Base-by-base conservation (phyloP, 2,113 vertebrate genomes). In the Corythoichthys haematopterus region DNA sequence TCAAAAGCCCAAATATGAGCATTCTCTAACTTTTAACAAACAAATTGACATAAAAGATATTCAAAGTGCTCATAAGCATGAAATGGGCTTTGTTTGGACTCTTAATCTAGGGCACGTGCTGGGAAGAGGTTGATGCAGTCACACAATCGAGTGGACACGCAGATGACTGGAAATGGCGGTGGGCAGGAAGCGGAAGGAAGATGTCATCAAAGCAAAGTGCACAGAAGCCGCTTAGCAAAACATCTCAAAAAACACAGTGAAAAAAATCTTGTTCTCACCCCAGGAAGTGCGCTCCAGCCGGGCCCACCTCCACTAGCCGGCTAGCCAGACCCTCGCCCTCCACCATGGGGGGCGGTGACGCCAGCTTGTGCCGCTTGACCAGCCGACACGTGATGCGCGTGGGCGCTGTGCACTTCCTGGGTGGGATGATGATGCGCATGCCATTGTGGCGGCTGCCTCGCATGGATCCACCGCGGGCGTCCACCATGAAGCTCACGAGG, bases 401-500 rank as follows among this genome's bases (percentile, higher is more conserved):
- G 69, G 97, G 97, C 0, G 97, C 97, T 0, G 97, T 98, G 83
- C 97, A 99, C 84, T 98, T 99, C 13, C 96, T 94, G 0, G 97
- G 97, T 0, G 97, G 97, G 84, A 99, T 98, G 85, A 99, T 94
- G 69, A 99, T 99, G 75, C 96, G 90, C 96, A 99, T 98, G 63
- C 97, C 97, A 0, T 98, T 96, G 85, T 99, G 97, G 0, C 97
- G 97, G 69, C 96, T 98, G 43, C 97, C 97, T 64, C 97, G 87
- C 97, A 99, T 99, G 5, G 97, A 98, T n/a, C 97, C 97, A 0
- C 97, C 97, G 2, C 97, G 91, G 0, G 97, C 97, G 9, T 99
- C 97, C 55, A 99, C 97, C 97, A 99, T 99, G 64, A 99, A 99
- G 85, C 97, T 99, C 66, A 99, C 97, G 80, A 99, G 90, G 87